Evolutionary conservation across 2,888 invertebrate genomes (phyloP), one percentile per base, ranked within the genome.

Genomic region (Chrysolina oricalcia): DNA sequence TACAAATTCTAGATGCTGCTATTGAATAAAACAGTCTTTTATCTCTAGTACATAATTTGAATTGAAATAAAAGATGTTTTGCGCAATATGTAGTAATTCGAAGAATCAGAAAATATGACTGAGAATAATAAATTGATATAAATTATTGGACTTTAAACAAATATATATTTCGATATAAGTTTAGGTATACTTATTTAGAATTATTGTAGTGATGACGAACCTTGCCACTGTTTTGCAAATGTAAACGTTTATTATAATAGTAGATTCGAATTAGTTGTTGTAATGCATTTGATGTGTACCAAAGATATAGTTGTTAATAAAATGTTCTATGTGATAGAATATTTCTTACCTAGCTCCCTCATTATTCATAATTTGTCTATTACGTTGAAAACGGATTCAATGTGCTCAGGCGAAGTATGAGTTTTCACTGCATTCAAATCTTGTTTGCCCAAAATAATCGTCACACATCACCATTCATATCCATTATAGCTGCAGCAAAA

Each of bases 271-370:
- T 68, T 48, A 41, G 64, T 72, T 50, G 59, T 77, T 75, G 73
- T 75, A 73, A 59, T 75, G 75, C 73, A 75, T 75, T 59, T 63
- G 59, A 62, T 74, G 72, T 78, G 50, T 74, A 80, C 81, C 81
- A 81, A 81, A 81, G 81, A 81, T 77, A 78, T 78, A 81, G 68
- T 77, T 78, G 73, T 76, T 76, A 69, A 75, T 56, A 71, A 78
- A 78, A 27, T n/a, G 59, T 35, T 27, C 8, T 59, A 15, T 68
- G 13, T 41, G 59, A 70, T 56, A 27, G 6, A 13, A 27, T 59
- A 27, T 59, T n/a, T 59, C 15, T 46, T 15, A 15, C 46, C 3
- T n/a, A 15, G 15, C 43, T 15, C 46, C n/a, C 46, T 46, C 15
- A 46, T 46, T 46, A 9, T 35, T 35, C 35, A 35, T 35, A 35